A percentile compares a stretch with the other conserved stretches of the same genome.
Evolutionary conservation across 2,888 invertebrate genomes (phyloP).

Genomic region (Epirrhoe alternata): DNA sequence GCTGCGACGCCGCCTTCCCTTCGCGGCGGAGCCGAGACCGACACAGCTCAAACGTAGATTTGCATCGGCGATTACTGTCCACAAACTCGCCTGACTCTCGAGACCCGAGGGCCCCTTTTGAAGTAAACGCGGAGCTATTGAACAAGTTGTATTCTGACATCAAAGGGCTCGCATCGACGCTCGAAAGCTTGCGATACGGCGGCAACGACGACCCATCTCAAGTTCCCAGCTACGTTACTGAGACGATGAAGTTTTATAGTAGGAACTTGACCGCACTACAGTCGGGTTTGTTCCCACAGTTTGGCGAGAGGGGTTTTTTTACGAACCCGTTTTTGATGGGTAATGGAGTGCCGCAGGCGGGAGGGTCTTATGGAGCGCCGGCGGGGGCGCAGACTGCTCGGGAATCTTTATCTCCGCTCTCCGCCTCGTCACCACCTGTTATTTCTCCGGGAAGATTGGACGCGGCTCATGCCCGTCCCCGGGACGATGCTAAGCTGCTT

Average conservation of each 20-base stretch:
- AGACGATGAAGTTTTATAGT: conserved; percentile 83
- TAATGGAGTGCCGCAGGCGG: conserved; percentile 68
- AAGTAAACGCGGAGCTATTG: conserved; percentile 92
- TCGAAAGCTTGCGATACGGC: conserved; percentile 87
- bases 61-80: conserved; percentile 81
- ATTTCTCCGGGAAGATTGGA: conserved; percentile 78
- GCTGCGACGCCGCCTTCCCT: conserved; percentile 96
- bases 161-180: conserved; percentile 84
- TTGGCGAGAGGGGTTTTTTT: conserved; percentile 75
- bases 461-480: conserved; percentile 74
- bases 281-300: conserved; percentile 75
- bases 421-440: conserved; percentile 80
- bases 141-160: conserved; percentile 93
- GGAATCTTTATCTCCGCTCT: conserved; percentile 79
- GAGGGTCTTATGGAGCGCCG: conserved; percentile 72
- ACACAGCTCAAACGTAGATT: conserved; percentile 85
- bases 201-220: conserved; percentile 74
- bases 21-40: conserved; percentile 89
- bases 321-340: conserved; percentile 77
- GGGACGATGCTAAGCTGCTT: conserved; percentile 81
- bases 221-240: conserved; percentile 76
- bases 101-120: conserved; percentile 82
- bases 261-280: conserved; percentile 75
- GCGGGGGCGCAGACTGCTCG: conserved; percentile 73
- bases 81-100: conserved; percentile 80